A percentile compares a stretch with the other conserved stretches of the same genome.
Evolutionary conservation across 2,113 vertebrate genomes (phyloP).

Genomic region (Brachirus orientalis): DNA sequence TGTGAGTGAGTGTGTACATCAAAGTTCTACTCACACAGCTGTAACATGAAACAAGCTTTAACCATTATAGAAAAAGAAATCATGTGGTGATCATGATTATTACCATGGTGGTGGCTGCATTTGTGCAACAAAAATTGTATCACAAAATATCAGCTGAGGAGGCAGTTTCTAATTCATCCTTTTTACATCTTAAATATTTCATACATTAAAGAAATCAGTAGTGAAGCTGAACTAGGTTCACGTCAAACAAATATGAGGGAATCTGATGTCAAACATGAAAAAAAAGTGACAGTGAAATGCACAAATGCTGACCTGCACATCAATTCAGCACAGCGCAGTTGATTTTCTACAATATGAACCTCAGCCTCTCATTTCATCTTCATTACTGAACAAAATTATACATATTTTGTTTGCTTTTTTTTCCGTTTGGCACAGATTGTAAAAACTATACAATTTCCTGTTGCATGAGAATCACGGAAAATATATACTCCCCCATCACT

Average conservation of each 20-base stretch:
- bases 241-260: conserved; percentile 17
- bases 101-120: no score
- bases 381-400: conserved; percentile 2
- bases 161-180: no score
- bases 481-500: neutral
- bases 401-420: conserved; percentile 1
- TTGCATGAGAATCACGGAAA: conserved; percentile 9
- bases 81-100: no score
- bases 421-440: neutral
- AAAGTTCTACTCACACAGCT: no score
- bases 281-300: no score
- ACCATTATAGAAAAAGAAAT: no score
- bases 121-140: no score
- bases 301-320: no score
- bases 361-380: conserved; percentile 19
- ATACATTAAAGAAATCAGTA: neutral
- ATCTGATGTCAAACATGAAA: conserved; percentile 30
- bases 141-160: no score
- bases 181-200: no score
- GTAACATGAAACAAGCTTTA: no score
- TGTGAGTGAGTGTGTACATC: no score
- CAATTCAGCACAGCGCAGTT: neutral
- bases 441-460: conserved; percentile 14
- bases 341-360: neutral
- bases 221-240: conserved; percentile 27